A percentile compares a stretch with the other conserved stretches of the same genome.
Conservation (phyloP, 1,140 invertebrate genomes). For the Oscheius sp. region DNA sequence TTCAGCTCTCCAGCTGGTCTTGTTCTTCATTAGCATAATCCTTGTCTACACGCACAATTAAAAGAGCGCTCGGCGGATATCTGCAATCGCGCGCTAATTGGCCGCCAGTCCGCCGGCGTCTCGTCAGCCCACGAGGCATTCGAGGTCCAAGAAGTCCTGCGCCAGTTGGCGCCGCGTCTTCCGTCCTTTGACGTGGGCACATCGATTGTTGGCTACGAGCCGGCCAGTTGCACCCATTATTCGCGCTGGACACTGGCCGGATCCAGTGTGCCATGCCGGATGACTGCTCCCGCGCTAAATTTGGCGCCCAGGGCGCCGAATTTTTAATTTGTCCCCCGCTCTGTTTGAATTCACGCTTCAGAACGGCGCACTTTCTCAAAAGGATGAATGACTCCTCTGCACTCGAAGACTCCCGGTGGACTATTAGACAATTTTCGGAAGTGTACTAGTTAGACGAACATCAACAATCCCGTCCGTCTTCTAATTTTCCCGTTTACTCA, state of each 20-base stretch:
- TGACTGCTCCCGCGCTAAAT: slow-evolving; percentile 3
- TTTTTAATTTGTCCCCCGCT: no score
- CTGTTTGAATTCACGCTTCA: no score
- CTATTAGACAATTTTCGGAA: no score
- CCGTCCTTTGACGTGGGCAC: not conserved
- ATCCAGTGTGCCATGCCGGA: not conserved
- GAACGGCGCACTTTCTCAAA: no score
- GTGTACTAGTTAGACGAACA: no score
- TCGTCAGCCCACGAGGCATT: not conserved
- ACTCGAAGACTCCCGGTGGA: no score
- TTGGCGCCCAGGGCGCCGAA: not conserved
- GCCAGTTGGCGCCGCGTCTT: not conserved
- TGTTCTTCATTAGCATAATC: slow-evolving; percentile 3
- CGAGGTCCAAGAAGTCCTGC: not conserved
- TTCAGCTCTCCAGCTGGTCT: not conserved
- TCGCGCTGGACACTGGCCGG: slow-evolving; percentile 8
- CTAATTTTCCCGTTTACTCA: no score
- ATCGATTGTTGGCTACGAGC: slow-evolving; percentile 11
- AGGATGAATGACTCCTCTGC: no score
- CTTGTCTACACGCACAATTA: not conserved
- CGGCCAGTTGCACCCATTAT: slow-evolving; percentile 12
- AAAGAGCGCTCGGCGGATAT: not conserved
- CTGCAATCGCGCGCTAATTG: not conserved
- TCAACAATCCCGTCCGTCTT: no score
- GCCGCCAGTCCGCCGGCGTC: not conserved